Evolutionary conservation across 2,888 invertebrate species (phyloP), one percentile per base, ranked within the genome.

Genomic region (Disparrhopalites patrizii): DNA sequence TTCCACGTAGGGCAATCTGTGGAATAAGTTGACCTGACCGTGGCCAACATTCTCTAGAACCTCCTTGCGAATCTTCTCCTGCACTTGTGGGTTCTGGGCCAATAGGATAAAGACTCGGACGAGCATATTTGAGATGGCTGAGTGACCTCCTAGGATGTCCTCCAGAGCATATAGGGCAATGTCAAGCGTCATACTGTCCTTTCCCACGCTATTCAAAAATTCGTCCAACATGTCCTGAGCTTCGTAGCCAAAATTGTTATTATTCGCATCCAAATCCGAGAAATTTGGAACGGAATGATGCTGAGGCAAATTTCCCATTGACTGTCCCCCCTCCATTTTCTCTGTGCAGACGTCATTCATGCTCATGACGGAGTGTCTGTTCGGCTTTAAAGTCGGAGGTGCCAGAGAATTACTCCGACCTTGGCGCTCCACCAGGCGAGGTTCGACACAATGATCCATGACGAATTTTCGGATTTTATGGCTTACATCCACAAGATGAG

Each of bases 141-240:
- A 89, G 77, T 92, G 91, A 0, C 93, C 93, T 0, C 93, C 93
- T 1, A 93, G 79, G 75, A 93, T 90, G 76, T 93, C 93, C 81
- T 93, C 78, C 25, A 78, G 65, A n/a, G 76, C 77, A 69, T 72
- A 78, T 5, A 77, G 43, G 27, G 72, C 70, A 40, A 72, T 67
- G 2, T 76, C 74, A 25, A 73, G 8, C 30, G 64, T 68, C 31
- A 73, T 38, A 8, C 62, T 60, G 3, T 66, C 54, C 43, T 73
- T 80, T 65, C 72, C 68, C 54, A 68, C 62, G 72, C 87, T 85
- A 63, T 86, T 85, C 51, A 83, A 82, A 0, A 91, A 77, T 58
- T 88, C 87, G 72, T 86, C 83, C 0, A 92, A 78, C 0, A 92
- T 79, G 0, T 89, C 90, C 77, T 91, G 90, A 2, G 47, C 15